Conservation (phyloP, 1,140 invertebrate species). For the Aphelinus atriplicis region DNA sequence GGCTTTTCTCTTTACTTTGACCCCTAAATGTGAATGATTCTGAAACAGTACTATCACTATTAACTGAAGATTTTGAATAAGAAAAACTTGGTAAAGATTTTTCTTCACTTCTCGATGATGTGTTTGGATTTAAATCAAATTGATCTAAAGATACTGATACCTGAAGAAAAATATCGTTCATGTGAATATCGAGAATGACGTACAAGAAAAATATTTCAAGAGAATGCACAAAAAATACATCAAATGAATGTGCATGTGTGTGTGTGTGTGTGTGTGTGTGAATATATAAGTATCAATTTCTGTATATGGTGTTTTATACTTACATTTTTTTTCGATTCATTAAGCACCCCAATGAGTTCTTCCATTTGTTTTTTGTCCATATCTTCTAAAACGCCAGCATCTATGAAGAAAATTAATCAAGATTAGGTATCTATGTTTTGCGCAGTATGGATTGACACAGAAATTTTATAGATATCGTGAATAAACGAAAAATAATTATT, state of each 20-base stretch:
- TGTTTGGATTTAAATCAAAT: background rate
- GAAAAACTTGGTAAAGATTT: constrained; percentile 9
- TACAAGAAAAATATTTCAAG: background rate
- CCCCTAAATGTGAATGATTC: background rate
- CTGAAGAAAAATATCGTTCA: background rate
- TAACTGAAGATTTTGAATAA: background rate
- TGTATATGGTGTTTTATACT: too few species aligned
- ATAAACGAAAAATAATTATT: constrained; percentile 10
- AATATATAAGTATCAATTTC: too few species aligned
- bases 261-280: background rate
- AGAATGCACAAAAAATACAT: background rate
- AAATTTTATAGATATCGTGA: constrained; percentile 1
- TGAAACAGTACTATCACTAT: background rate
- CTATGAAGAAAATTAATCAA: constrained; percentile 1
- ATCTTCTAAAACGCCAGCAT: constrained; percentile 20
- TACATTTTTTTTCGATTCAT: constrained; percentile 19
- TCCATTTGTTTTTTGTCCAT: constrained; percentile 28
- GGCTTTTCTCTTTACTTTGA: constrained; percentile 3
- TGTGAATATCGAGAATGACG: background rate
- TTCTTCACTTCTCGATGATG: background rate
- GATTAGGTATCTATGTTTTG: too few species aligned
- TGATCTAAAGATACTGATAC: background rate
- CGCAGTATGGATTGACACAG: too few species aligned
- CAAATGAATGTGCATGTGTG: background rate
- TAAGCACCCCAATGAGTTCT: constrained; percentile 15